Evolutionary conservation across 2,113 vertebrate species (phyloP).

Genomic region (Patagioenas fasciata): DNA sequence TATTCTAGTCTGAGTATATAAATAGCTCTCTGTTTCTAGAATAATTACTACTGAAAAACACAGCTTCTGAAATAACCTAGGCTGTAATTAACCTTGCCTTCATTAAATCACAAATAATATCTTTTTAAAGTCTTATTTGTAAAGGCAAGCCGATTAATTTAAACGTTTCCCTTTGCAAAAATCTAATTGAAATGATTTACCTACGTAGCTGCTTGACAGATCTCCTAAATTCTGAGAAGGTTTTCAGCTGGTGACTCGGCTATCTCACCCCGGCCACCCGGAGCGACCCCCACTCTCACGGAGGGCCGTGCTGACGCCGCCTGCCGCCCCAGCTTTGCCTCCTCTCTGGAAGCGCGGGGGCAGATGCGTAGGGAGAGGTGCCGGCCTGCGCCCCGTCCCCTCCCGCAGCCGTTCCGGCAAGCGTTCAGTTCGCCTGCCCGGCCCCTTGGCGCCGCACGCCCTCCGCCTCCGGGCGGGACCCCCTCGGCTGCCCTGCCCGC

Average conservation of each 20-base stretch:
- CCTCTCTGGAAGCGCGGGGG: no score
- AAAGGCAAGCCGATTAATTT: conserved; percentile 48
- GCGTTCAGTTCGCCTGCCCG: not conserved
- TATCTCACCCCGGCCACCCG: not conserved
- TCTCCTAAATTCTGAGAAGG: not conserved
- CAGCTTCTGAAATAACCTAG: conserved; percentile 41
- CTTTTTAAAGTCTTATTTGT: conserved; percentile 48
- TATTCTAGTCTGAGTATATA: conserved; percentile 52
- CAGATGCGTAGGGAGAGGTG: not conserved
- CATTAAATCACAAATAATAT: conserved; percentile 52
- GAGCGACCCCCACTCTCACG: not conserved
- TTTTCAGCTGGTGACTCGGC: not conserved
- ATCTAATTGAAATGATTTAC: not conserved
- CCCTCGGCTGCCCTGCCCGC: not conserved
- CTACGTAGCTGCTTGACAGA: not conserved
- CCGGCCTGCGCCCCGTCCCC: not conserved
- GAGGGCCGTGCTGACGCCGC: not conserved
- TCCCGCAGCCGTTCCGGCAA: not conserved
- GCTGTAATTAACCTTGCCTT: conserved; percentile 49
- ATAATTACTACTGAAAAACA: conserved; percentile 54
- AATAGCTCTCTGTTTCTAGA: conserved; percentile 58
- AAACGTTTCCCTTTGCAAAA: not conserved
- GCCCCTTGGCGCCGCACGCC: not conserved
- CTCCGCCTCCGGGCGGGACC: not conserved
- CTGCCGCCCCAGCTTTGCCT: not conserved